These are phyloP conservation scores for Scortum barcoo DNA, from an alignment of 2,113 vertebrate genomes.

Conservation along the genomic window DNA sequence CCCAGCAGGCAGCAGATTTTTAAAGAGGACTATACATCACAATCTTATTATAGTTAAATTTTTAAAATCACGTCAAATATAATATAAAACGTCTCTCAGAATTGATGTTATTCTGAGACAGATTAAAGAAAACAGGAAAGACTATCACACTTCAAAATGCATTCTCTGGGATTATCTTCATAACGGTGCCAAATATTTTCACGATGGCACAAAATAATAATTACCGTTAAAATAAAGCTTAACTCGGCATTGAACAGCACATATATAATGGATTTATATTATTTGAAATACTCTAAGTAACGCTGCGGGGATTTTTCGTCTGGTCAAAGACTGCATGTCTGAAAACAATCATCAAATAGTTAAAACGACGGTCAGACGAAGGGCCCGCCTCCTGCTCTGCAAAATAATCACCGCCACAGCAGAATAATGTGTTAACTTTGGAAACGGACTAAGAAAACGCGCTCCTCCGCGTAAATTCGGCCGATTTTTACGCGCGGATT, in stretches of 20 bases:
- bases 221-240: background rate
- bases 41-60: background rate
- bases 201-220: background rate
- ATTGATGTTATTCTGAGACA: too few species aligned
- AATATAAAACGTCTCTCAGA: background rate
- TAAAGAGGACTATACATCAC: background rate
- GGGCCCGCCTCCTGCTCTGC: constrained; percentile 62
- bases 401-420: constrained; percentile 31
- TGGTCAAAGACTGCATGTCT: background rate
- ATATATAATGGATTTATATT: background rate
- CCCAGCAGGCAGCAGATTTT: background rate
- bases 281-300: background rate
- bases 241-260: background rate
- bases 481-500: constrained; percentile 7
- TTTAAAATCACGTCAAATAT: background rate
- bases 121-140: background rate
- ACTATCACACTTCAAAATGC: background rate
- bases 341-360: constrained; percentile 62
- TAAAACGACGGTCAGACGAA: constrained; percentile 32
- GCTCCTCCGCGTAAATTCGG: background rate
- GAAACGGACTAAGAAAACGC: background rate
- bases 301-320: background rate
- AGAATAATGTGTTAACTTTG: constrained; percentile 16
- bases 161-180: background rate
- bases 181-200: background rate